Evolutionary conservation across 2,888 invertebrate species (phyloP).

Genomic region (Melolontha melolontha): DNA sequence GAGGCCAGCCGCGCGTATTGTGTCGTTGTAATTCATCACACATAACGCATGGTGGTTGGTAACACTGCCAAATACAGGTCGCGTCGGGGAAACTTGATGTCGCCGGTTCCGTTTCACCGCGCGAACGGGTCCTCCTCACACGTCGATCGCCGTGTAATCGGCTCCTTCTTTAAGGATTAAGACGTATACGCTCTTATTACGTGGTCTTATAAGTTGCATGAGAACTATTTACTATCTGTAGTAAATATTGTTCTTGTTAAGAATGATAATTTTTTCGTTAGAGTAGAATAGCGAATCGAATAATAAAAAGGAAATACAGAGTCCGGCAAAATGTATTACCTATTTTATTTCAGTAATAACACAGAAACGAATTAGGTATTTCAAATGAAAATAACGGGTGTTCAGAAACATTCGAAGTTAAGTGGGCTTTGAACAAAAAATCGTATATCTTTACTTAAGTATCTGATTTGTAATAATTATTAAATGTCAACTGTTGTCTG

Average conservation of each 20-base stretch:
- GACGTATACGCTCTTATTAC: constrained; percentile 15
- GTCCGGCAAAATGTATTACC: too few species aligned
- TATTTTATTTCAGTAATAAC: too few species aligned
- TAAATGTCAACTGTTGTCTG: too few species aligned
- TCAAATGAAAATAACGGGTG: too few species aligned
- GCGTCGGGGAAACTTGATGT: constrained; percentile 53
- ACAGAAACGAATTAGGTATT: too few species aligned
- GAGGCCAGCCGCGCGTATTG: constrained; percentile 47
- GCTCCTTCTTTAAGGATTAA: constrained; percentile 43
- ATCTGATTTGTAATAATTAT: too few species aligned
- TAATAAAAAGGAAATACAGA: too few species aligned
- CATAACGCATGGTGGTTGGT: constrained; percentile 54
- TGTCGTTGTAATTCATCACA: constrained; percentile 55
- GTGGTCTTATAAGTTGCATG: not conserved
- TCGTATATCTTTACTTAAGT: too few species aligned
- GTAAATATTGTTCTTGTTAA: constrained; percentile 6
- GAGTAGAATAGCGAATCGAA: too few species aligned
- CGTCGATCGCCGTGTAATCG: constrained; percentile 31
- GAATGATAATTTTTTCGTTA: too few species aligned
- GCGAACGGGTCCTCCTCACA: constrained; percentile 39
- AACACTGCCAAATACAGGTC: constrained; percentile 54
- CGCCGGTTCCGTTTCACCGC: constrained; percentile 46
- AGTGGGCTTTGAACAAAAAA: too few species aligned
- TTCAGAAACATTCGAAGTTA: too few species aligned
- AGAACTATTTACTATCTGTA: constrained; percentile 23